Base-by-base conservation (phyloP, 2,113 vertebrate genomes). In the Desmodus rotundus region DNA sequence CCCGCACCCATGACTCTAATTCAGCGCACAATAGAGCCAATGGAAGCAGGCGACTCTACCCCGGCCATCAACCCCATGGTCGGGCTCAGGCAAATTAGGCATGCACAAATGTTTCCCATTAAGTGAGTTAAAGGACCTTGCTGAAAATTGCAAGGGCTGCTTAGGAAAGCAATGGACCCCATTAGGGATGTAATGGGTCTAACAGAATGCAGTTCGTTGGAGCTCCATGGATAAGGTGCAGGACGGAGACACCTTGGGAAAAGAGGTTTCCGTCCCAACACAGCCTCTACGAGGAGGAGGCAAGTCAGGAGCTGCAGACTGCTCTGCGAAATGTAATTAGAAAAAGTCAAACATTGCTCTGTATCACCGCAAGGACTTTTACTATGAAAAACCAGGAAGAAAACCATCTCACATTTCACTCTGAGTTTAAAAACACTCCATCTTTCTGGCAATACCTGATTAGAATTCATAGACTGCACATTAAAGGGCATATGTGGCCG, bases 41-140 rank as follows among this genome's bases (percentile, higher is more conserved):
- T 95, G 38, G 92, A 97, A 93, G 95, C 96, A 96, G 84, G 94
- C 86, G 67, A 93, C 96, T 97, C 97, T 96, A 97, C 96, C 95
- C 97, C 96, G 94, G 97, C 97, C 97, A 95, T 98, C 98, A 98
- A 97, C 98, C 95, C 97, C 98, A 98, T 97, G 97, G 95, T 95
- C 95, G 14, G 58, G 98, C 96, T 98, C 97, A 78, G 97, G 96
- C 97, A 98, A 98, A 98, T 98, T 98, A 98, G 97, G 97, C 98
- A 96, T 98, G 97, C 98, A 98, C 97, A 98, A 98, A 98, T 98
- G 98, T 98, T 98, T 96, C 95, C 97, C 98, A 98, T 98, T 98
- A 98, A 98, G 98, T 97, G 98, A 98, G 97, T 98, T 98, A 98
- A 98, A 98, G 95, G 98, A 97, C 97, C 98, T 98, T 98, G 98